phyloP scores from a whole-genome alignment of 1,140 invertebrate species.

The Drosophila rufa region DNA sequence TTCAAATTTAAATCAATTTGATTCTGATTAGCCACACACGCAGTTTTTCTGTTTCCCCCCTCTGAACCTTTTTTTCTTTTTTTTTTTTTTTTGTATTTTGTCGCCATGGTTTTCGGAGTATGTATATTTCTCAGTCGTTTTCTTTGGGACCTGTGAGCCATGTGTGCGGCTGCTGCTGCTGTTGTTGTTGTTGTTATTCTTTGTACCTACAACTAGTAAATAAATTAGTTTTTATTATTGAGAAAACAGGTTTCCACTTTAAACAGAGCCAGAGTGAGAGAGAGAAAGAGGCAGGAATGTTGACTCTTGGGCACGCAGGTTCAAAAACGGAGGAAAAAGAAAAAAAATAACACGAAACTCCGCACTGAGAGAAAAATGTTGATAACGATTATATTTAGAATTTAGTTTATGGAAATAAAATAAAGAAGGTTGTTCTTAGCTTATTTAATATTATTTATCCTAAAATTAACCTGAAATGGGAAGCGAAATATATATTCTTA shows the following conservation, averaged over 20 bases:
- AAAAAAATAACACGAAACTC: constrained; percentile 7
- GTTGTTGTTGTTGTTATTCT: constrained; percentile 50
- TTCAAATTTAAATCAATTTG: constrained; percentile 83
- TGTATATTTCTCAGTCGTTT: constrained; percentile 15
- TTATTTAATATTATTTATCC: not conserved
- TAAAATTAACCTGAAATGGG: not conserved
- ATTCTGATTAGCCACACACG: constrained; percentile 82
- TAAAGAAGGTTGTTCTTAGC: not conserved
- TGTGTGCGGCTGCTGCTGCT: constrained; percentile 6
- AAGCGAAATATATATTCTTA: not conserved
- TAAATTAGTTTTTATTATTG: constrained; percentile 83
- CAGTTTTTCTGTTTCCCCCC: constrained; percentile 47
- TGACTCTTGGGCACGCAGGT: constrained; percentile 60
- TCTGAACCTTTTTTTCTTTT: constrained; percentile 45
- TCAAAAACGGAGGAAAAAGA: constrained; percentile 17
- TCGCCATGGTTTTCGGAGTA: constrained; percentile 47
- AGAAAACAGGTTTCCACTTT: constrained; percentile 69
- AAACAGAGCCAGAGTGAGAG: constrained; percentile 25
- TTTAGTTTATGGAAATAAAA: not conserved
- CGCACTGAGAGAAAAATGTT: constrained; percentile 3
- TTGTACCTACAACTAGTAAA: constrained; percentile 81
- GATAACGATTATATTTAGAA: not conserved
- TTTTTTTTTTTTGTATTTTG: constrained; percentile 33
- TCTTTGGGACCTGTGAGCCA: constrained; percentile 7
- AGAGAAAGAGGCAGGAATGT: constrained; percentile 24